Conservation (phyloP, 2,113 vertebrate genomes). For the Australoheros scitulus region DNA sequence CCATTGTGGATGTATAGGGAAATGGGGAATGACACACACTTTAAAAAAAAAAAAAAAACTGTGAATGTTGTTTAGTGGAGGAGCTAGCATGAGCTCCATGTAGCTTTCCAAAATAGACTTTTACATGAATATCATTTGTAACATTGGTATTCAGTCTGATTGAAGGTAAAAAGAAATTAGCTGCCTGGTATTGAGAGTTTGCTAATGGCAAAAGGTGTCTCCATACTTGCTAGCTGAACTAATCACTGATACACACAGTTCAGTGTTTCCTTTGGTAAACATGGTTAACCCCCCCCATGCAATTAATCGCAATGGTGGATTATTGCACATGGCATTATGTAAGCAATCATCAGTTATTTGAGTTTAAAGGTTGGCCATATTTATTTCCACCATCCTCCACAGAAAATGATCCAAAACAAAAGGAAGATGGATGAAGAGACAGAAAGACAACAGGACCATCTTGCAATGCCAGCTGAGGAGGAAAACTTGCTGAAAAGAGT, state of each 20-base stretch:
- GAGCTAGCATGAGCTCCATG: neutral
- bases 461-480: neutral
- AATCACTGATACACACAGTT: constrained; percentile 2
- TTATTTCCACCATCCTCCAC: neutral
- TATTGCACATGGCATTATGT: neutral
- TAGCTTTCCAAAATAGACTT: neutral
- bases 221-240: neutral
- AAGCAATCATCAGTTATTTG: neutral
- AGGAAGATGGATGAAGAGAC: neutral
- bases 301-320: neutral
- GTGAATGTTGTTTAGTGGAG: neutral
- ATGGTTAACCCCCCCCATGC: neutral
- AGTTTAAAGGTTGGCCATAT: neutral
- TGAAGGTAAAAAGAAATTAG: neutral
- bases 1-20: neutral
- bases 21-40: neutral
- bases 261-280: neutral
- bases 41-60: too few relatives aligned
- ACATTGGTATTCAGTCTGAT: neutral
- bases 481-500: neutral
- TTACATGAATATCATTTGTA: neutral
- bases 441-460: neutral
- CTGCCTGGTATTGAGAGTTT: neutral
- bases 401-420: neutral
- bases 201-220: too few relatives aligned